Evolutionary conservation across 2,888 invertebrate species (phyloP).

Genomic region (Lasioglossum villosulum): DNA sequence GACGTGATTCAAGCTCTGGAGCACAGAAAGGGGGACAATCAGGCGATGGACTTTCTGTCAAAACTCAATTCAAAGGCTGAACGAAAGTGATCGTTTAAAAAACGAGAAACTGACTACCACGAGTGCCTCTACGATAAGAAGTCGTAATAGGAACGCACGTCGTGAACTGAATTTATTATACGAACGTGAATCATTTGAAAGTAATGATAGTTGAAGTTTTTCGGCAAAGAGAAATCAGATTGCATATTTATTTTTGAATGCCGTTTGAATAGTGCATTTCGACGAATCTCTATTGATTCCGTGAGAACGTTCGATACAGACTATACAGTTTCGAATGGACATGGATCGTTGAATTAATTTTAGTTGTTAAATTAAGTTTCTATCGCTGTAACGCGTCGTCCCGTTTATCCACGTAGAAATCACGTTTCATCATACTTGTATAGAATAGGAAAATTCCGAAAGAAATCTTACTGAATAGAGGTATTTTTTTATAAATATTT

Average conservation of each 20-base stretch:
- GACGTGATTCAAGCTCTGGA: constrained; percentile 92
- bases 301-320: not conserved
- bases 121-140: constrained; percentile 5
- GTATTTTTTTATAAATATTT: constrained; percentile 40
- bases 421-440: not conserved
- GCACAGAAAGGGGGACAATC: constrained; percentile 93
- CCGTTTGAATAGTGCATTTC: constrained; percentile 13
- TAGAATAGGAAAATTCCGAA: not conserved
- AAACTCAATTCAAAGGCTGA: constrained; percentile 85
- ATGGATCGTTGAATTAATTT: not conserved
- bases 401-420: not conserved
- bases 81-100: constrained; percentile 50
- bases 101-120: not conserved
- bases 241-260: constrained; percentile 7
- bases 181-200: not conserved
- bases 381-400: not conserved
- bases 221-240: not conserved
- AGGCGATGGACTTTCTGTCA: constrained; percentile 95
- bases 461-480: not conserved
- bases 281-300: not conserved
- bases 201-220: not conserved
- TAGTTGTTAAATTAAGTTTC: constrained; percentile 3
- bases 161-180: not conserved
- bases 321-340: not conserved
- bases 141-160: not conserved